Evolutionary conservation across 2,113 vertebrate species (phyloP), one percentile per base, ranked within the genome.

Genomic region (Malurus melanocephalus): DNA sequence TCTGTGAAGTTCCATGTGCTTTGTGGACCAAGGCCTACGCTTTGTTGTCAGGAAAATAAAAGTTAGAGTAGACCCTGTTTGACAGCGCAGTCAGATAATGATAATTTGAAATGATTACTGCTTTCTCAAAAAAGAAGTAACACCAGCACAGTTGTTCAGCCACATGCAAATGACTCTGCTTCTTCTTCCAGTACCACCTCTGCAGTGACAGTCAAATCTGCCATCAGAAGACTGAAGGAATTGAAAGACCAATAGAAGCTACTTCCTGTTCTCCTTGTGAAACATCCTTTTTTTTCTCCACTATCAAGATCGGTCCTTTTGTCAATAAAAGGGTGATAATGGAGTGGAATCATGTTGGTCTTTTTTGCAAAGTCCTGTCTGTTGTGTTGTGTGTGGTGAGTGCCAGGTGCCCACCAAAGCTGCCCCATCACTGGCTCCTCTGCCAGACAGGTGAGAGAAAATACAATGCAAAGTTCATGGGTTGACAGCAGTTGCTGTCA

Each of bases 201-300:
- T 30, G 99, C 99, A 15, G 99, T 99, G 95, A 99, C 99, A 80
- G 99, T 99, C 69, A 99, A 99, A 94, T 99, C 99, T 40, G 99
- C 99, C 1, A 99, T 99, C 97, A 99, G 99, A 97, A 98, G 99
- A 95, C 98, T 99, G 98, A 99, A 98, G 98, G 99, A 99, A 93
- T 80, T 99, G 97, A 99, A 99, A 96, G 99, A 99, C 97, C 99
- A 99, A 97, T 99, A 98, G 97, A 98, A 89, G 77, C 62, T 68
- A 4, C 33, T 11, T 82, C 62, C 43, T n/a, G 11, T 72, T 93
- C 30, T 83, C 60, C 52, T 38, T 73, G 20, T 72, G 69, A 38
- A 88, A 80, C 59, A n/a, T 75, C 42, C 3, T 60, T 67, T 67
- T 53, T 53, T 65, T 55, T n/a, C 9, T 17, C 45, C 75, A 42